Evolutionary conservation across 2,888 invertebrate genomes (phyloP), one percentile per base, ranked within the genome.

Genomic region (Drosophila sordidapex): DNA sequence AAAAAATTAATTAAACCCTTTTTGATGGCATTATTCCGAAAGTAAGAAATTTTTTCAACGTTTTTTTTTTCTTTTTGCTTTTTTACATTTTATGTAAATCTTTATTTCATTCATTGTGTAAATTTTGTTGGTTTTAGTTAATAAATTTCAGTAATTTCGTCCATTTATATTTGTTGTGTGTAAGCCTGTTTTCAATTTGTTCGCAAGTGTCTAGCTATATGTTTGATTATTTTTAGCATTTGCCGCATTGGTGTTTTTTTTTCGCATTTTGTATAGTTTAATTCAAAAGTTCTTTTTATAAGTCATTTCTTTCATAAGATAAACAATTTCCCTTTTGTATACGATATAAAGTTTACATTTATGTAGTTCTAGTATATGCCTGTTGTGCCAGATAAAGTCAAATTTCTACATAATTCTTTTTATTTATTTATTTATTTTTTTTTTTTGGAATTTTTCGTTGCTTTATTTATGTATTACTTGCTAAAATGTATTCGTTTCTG

Each of bases 71-170:
- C 54, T 59, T 48, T 18, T 33, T 33, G 11, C 33, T 33, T 57
- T 74, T 58, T 73, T 88, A 85, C 85, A 85, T 85, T 85, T 86
- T 31, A 85, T 85, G 85, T 85, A 85, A 88, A 86, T 82, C 74
- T 85, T 85, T 85, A 88, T 83, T 84, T 78, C 60, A 74, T 83
- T 83, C 57, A 76, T 78, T 78, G 86, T 85, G 85, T 85, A 85
- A 82, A 85, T 85, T 86, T 85, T 85, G 83, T 85, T 82, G 68
- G 69, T 74, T 79, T 81, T 51, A 66, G 66, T 76, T 63, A 67
- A 76, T 81, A 82, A 71, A 81, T 72, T 82, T 79, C 10, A 60
- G 63, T 61, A 67, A 43, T 51, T 66, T 49, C 33, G 4, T 48
- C 36, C 35, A 25, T 40, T 67, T 38, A 11, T n/a, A 49, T 59